A percentile compares a stretch with the other conserved stretches of the same genome.
phyloP scores from a whole-genome alignment of 1,140 invertebrate genomes.

The Trinorchestia longiramus region DNA sequence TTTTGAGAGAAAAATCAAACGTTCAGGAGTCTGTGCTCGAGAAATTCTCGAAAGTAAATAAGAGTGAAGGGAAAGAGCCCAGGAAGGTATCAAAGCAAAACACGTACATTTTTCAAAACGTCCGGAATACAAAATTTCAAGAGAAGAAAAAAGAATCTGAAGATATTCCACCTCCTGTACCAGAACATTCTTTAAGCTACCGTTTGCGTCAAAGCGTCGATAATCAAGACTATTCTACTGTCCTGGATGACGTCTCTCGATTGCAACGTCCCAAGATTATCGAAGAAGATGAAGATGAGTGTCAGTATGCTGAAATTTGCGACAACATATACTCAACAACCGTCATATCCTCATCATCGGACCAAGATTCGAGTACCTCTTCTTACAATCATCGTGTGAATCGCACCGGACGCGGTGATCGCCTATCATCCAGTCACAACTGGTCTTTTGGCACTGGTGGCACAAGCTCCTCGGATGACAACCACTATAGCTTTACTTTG shows the following conservation, averaged over 20 bases:
- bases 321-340: constrained; percentile 50
- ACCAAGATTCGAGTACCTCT: constrained; percentile 14
- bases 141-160: constrained; percentile 47
- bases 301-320: constrained; percentile 57
- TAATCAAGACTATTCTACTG: constrained; percentile 55
- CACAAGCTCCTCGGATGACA: constrained; percentile 23
- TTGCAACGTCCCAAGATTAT: background rate
- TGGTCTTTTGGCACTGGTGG: constrained; percentile 41
- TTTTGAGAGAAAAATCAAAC: constrained; percentile 56
- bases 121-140: constrained; percentile 14
- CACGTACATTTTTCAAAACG: constrained; percentile 57
- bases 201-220: constrained; percentile 32
- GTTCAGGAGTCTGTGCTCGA: constrained; percentile 58
- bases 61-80: constrained; percentile 39
- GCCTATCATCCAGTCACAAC: background rate
- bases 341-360: constrained; percentile 15
- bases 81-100: constrained; percentile 56
- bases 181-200: constrained; percentile 41
- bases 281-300: constrained; percentile 38
- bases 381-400: background rate
- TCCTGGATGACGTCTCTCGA: constrained; percentile 37
- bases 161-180: constrained; percentile 44
- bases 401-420: background rate
- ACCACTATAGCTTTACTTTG: constrained; percentile 42
- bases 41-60: constrained; percentile 60